Base-by-base conservation (phyloP, 2,113 vertebrate genomes). In the Papio anubis region DNA sequence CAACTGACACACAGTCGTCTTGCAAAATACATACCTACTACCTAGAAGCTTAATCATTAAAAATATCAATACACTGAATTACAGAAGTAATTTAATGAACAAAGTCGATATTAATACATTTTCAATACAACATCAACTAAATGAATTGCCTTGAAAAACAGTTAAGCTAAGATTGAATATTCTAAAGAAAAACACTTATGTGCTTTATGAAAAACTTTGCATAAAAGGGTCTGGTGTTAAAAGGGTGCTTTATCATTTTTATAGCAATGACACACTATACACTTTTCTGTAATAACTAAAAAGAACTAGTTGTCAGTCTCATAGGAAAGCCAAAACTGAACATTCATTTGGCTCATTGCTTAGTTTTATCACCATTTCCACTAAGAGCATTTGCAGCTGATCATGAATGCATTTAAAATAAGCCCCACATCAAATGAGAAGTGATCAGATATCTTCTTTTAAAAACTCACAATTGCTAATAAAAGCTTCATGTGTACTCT, bases 391-490 rank as follows among this genome's bases (percentile, higher is more conserved):
- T 68, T 90, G 43, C n/a, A 90, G 83, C 40, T 97, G 45, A 92
- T 59, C 68, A 93, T 45, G 40, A 93, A 93, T 11, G 3, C 40
- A 96, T 57, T 97, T 96, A 94, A 97, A 97, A 81, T 79, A 89
- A 94, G 38, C 4, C 20, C 35, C 57, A 57, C 14, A 80, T 75
- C 55, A 94, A 89, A 88, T 87, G 83, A 97, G 64, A 90, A 79
- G 95, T 76, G 70, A 93, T 48, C 27, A 66, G 59, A 52, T 40
- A 52, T 27, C 55, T 84, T 83, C 38, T 92, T 88, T 52, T 70
- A 91, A 93, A 91, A 90, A 83, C 14, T 75, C 40, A 90, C 70
- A 95, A 68, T 30, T 88, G 40, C 84, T 80, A 59, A 76, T 25
- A 61, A 66, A 86, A 91, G 25, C 73, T 55, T 97, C 82, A 61